These are phyloP conservation scores for Styela clava DNA, from an alignment of 23 tunicate species.

Conservation along the genomic window DNA sequence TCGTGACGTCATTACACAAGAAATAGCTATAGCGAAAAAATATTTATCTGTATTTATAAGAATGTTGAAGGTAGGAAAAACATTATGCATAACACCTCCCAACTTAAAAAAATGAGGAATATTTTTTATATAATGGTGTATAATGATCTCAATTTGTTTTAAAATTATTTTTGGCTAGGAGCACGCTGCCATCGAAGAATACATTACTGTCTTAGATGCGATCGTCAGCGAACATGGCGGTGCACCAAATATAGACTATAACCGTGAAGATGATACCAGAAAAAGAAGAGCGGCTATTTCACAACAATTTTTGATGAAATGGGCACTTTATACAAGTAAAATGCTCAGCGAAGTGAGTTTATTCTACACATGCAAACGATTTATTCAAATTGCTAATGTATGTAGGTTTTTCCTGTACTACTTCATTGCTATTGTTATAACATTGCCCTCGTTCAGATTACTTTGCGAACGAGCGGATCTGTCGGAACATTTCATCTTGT, in stretches of 20 bases:
- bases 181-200: neutral
- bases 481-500: slow-evolving; percentile 89
- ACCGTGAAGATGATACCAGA: neutral
- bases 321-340: slow-evolving; percentile 85
- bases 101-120: too few relatives aligned
- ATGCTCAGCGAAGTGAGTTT: slow-evolving; percentile 72
- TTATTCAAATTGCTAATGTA: too few relatives aligned
- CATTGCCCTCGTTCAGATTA: slow-evolving; percentile 27
- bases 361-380: too few relatives aligned
- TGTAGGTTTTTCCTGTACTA: too few relatives aligned
- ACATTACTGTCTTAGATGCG: neutral
- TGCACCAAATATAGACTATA: neutral
- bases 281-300: slow-evolving; percentile 7
- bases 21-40: neutral
- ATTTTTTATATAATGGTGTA: too few relatives aligned
- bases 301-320: slow-evolving; percentile 74
- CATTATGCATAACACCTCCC: too few relatives aligned
- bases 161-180: too few relatives aligned
- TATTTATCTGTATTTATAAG: neutral
- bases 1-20: neutral
- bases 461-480: slow-evolving; percentile 76
- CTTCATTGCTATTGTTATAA: neutral
- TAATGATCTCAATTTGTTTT: too few relatives aligned
- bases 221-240: neutral
- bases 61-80: neutral